Percentiles rank a stretch among this genome's conserved stretches.
phyloP scores from a whole-genome alignment of 2,888 invertebrate genomes.

The Chirona hameri region DNA sequence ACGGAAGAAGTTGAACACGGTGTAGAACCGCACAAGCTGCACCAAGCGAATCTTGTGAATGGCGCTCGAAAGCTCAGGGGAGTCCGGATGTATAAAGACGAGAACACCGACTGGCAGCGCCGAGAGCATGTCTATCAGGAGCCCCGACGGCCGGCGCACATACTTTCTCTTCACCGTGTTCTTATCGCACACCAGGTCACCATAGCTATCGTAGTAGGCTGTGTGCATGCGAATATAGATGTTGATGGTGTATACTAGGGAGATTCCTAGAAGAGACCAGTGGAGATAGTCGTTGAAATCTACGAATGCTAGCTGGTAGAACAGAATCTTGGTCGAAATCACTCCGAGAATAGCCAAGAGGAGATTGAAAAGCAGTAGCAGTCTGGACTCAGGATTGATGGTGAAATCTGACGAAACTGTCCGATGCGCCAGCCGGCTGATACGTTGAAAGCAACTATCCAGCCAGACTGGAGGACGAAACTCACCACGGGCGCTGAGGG shows the following conservation, averaged over 20 bases:
- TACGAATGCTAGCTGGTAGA: neutral
- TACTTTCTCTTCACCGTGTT: neutral
- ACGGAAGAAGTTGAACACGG: neutral
- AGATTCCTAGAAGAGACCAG: neutral
- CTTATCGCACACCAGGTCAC: neutral
- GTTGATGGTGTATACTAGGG: neutral
- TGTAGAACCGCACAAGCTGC: neutral
- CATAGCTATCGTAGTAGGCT: neutral
- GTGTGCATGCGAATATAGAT: constrained; percentile 6
- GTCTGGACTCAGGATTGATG: neutral
- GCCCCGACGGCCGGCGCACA: neutral
- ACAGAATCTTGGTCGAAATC: neutral
- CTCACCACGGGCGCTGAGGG: neutral
- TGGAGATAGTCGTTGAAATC: neutral
- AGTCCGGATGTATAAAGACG: neutral
- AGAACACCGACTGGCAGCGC: neutral
- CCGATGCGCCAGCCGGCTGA: no score
- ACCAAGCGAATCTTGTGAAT: neutral
- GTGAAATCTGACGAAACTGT: neutral
- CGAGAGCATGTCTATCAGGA: neutral
- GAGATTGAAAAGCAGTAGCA: neutral
- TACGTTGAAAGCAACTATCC: neutral
- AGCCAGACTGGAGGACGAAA: neutral
- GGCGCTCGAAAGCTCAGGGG: neutral
- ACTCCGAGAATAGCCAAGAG: neutral